Evolutionary conservation across 2,113 vertebrate species (phyloP), one percentile per base, ranked within the genome.

Genomic region (Pipa parva): DNA sequence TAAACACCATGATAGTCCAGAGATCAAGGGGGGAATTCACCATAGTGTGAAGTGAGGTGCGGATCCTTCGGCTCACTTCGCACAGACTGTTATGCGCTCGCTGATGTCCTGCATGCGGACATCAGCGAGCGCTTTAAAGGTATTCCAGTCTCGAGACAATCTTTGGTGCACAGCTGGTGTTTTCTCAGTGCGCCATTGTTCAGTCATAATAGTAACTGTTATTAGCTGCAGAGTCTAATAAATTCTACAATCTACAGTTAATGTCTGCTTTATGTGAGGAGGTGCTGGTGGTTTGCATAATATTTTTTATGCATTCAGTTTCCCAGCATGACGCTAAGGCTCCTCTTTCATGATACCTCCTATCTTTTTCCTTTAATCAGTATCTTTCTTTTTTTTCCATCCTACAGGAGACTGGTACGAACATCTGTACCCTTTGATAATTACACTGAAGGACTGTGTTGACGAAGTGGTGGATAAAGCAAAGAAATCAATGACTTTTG

Each of bases 401-500:
- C 21, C 80, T 80, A 11, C 82, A 92, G 93, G 85, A 55, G 92
- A 95, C 74, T 96, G 94, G 94, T 88, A 88, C 31, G 94, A 94
- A 6, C 92, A 95, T 76, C 77, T 99, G 29, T 86, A 86, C 52
- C 92, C 94, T 0, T 81, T 92, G 67, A 88, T 94, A 79, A 78
- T 88, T 26, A 86, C 88, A 0, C 83, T 99, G 77, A 95, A 96
- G 83, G 91, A 95, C 66, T 94, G 94, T 74, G 94, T 97, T 80
- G 83, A 63, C 52, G 94, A 97, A 62, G 92, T 99, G 77, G 90
- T 92, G 72, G 92, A 86, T 55, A 85, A 92, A 66, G 95, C 95
- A 0, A 93, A 85, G 79, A 90, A 91, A 67, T 95, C 93, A 2
- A 91, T 99, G 93, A 93, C 90, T 0, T 99, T 99, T 59, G 92